phyloP scores from a whole-genome alignment of 2,113 vertebrate species.

The Planiliza haematocheilus region DNA sequence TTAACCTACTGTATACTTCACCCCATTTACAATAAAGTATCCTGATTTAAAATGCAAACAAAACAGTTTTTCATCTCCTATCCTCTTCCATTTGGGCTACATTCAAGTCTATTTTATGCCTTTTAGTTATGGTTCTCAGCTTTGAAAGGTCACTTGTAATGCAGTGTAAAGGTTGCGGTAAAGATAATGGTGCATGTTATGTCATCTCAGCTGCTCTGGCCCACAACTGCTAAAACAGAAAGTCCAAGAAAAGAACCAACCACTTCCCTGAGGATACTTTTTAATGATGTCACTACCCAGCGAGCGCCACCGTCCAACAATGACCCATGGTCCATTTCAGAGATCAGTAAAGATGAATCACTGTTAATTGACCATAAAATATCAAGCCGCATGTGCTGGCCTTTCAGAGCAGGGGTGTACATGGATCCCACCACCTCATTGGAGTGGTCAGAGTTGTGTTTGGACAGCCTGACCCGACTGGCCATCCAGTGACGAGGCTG shows the following conservation, averaged over 20 bases:
- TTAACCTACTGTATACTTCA: background rate
- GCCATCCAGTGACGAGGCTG: constrained; percentile 41
- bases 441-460: constrained; percentile 71
- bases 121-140: constrained; percentile 39
- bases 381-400: constrained; percentile 69
- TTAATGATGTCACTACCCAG: constrained; percentile 70
- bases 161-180: constrained; percentile 72
- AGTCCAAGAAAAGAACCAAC: constrained; percentile 70
- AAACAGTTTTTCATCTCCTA: constrained; percentile 35
- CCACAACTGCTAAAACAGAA: constrained; percentile 67
- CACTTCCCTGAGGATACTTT: constrained; percentile 49
- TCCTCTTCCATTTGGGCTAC: constrained; percentile 24
- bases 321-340: constrained; percentile 59
- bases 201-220: constrained; percentile 74
- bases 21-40: constrained; percentile 16
- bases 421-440: constrained; percentile 51
- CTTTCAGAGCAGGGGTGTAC: constrained; percentile 45
- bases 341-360: constrained; percentile 71
- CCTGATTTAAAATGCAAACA: constrained; percentile 37
- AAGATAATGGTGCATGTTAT: constrained; percentile 72
- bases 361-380: constrained; percentile 81
- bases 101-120: constrained; percentile 59
- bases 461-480: constrained; percentile 62
- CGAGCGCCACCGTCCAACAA: constrained; percentile 60
- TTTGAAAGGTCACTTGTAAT: constrained; percentile 69